phyloP scores from a whole-genome alignment of 2,888 invertebrate genomes.

The Tryphoninae sp. region DNA sequence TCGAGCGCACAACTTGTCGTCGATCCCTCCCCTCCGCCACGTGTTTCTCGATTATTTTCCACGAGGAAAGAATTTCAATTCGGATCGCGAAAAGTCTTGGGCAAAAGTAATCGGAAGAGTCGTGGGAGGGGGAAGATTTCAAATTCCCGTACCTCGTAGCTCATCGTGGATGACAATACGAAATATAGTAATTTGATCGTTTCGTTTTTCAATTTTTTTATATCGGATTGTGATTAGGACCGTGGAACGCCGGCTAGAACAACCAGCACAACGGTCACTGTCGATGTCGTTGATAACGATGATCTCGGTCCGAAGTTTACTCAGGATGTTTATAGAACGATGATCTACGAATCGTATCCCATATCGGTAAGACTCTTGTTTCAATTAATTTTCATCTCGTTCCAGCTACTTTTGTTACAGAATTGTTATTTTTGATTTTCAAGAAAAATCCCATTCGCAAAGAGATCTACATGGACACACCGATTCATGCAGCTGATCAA shows the following conservation, averaged over 20 bases:
- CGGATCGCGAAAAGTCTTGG: conserved; percentile 10
- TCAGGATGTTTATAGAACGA: conserved; percentile 89
- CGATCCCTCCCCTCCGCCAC: neutral
- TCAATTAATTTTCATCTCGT: neutral
- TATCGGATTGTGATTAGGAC: conserved; percentile 83
- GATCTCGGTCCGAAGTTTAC: conserved; percentile 93
- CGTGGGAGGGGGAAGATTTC: neutral
- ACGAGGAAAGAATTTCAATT: conserved; percentile 61
- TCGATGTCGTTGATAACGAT: conserved; percentile 90
- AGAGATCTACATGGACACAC: conserved; percentile 87
- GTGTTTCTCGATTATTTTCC: conserved; percentile 53
- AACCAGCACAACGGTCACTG: conserved; percentile 87
- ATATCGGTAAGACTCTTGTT: conserved; percentile 85
- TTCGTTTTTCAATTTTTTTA: neutral
- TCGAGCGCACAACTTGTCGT: conserved; percentile 52
- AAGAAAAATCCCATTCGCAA: conserved; percentile 89
- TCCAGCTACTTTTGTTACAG: conserved; percentile 27
- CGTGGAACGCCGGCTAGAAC: conserved; percentile 90
- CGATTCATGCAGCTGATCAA: conserved; percentile 91
- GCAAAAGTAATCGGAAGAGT: neutral
- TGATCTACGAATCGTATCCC: conserved; percentile 92
- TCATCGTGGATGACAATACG: neutral
- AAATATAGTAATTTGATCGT: neutral
- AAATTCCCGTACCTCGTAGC: conserved; percentile 9
- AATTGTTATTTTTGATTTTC: conserved; percentile 3